Evolutionary conservation across 2,888 invertebrate genomes (phyloP), one percentile per base, ranked within the genome.

Genomic region (Dendrolimus pini): DNA sequence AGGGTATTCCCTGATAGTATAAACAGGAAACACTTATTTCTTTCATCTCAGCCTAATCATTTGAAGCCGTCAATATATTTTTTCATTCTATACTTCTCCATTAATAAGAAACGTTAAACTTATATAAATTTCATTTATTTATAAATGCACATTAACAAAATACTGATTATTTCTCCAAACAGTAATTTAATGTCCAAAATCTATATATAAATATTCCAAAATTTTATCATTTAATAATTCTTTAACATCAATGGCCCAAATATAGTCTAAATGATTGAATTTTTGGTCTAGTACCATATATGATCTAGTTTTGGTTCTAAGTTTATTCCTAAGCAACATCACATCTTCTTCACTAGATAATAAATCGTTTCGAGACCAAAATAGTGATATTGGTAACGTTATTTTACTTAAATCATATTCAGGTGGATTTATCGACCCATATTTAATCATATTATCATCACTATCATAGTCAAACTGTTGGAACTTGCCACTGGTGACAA

Each of bases 251-350:
- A 85, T 87, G 0, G 93, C 94, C 92, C 93, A 94, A 9, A 95
- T 72, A 72, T 94, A 95, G 75, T 96, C 95, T 47, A 95, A 79
- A 71, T 96, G 96, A 74, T 94, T 95, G 70, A 95, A 96, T 41
- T 92, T 85, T 0, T 91, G 81, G 59, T 91, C 89, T 0, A 93
- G 89, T 0, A 95, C 91, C 65, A 91, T 80, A 66, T 92, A 93
- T 68, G 90, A 77, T 7, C 92, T 92, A 7, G 92, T 82, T 2
- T 83, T 80, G 0, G 55, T 77, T 0, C 92, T 87, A 52, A 95
- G 67, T 56, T 80, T 79, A 0, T 81, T 74, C 53, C 87, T 87
- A 18, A 95, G 75, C 55, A 74, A 78, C 57, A 77, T 67, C 0
- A 94, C 93, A 70, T 95, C 94, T 84, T 92, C 77, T 61, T 92